A percentile compares a stretch with the other conserved stretches of the same genome.
Evolutionary conservation across 2,113 vertebrate genomes (phyloP).

Genomic region (Aegypius monachus): DNA sequence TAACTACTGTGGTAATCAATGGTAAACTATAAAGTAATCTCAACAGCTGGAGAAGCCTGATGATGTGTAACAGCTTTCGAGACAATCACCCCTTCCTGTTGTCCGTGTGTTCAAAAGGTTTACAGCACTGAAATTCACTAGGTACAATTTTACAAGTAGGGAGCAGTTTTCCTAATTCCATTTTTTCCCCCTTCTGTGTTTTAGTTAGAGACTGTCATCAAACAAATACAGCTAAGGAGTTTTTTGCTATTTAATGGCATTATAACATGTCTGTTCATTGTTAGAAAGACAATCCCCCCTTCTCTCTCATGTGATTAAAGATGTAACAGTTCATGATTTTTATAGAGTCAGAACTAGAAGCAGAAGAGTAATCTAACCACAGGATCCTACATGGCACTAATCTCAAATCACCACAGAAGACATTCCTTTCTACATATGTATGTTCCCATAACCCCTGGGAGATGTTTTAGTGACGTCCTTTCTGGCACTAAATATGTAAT

Average conservation of each 20-base stretch:
- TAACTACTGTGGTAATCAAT: background rate
- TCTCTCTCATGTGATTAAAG: background rate
- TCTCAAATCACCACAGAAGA: background rate
- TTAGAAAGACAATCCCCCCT: background rate
- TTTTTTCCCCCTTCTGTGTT: background rate
- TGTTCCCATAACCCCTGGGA: background rate
- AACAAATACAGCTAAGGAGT: background rate
- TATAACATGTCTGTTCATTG: background rate
- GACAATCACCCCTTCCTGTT: background rate
- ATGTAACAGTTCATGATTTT: background rate
- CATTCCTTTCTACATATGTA: background rate
- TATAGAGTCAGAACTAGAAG: background rate
- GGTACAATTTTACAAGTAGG: background rate
- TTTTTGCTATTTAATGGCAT: background rate
- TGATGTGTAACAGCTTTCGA: background rate
- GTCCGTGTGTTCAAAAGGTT: background rate
- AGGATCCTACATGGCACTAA: background rate
- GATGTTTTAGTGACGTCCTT: background rate
- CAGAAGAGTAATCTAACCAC: background rate
- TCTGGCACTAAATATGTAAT: background rate
- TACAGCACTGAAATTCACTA: background rate
- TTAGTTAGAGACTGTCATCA: background rate
- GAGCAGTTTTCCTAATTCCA: background rate
- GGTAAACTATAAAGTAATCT: background rate
- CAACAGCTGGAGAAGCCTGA: background rate